A percentile compares a stretch with the other conserved stretches of the same genome.
phyloP scores from a whole-genome alignment of 2,888 invertebrate genomes.

The Oscheius sp. region DNA sequence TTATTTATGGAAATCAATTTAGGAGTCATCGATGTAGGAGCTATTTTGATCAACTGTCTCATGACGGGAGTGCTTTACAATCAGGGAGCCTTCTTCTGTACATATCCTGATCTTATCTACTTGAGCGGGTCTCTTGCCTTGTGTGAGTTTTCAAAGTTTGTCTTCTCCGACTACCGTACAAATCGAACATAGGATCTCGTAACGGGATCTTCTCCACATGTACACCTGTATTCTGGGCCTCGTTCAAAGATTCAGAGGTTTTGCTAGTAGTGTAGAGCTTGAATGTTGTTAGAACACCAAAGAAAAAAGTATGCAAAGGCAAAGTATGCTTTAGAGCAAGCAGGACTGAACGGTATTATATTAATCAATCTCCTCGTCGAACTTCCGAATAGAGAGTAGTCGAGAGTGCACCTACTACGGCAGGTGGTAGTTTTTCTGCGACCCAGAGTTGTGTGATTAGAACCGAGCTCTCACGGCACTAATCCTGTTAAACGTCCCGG shows the following conservation, averaged over 20 bases:
- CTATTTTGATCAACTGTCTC: background rate
- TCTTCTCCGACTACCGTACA: background rate
- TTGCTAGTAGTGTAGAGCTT: background rate
- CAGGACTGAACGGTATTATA: no score
- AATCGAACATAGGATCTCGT: background rate
- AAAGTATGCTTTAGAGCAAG: no score
- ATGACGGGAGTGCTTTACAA: conserved; percentile 3
- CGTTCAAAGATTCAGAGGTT: background rate
- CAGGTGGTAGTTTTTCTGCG: background rate
- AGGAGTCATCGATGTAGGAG: conserved; percentile 4
- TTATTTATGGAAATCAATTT: background rate
- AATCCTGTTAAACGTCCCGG: background rate
- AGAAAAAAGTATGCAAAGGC: background rate
- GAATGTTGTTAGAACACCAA: background rate
- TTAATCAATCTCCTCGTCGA: no score
- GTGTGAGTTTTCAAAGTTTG: background rate
- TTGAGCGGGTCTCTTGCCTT: background rate
- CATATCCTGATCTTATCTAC: background rate
- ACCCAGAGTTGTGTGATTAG: background rate
- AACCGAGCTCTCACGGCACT: background rate
- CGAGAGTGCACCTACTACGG: no score
- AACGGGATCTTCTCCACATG: background rate
- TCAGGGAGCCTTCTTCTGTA: conserved; percentile 8
- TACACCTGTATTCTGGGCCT: background rate
- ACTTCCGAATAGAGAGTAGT: no score